These are phyloP conservation scores for Scaptomyza montana DNA, from an alignment of 1,140 invertebrate genomes.

Conservation along the genomic window DNA sequence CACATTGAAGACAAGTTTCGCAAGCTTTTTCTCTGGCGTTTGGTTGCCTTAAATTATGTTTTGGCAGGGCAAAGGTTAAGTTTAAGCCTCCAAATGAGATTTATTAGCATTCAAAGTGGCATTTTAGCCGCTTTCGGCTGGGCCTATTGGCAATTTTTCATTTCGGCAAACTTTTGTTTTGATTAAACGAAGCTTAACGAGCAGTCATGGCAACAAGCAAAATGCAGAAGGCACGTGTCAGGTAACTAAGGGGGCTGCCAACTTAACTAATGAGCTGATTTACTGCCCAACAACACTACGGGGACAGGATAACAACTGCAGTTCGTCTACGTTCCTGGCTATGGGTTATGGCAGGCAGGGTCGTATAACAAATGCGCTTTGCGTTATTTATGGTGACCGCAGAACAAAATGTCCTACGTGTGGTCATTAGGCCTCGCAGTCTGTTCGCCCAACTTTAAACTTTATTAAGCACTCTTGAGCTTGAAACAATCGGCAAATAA, in stretches of 20 bases:
- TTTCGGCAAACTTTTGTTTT: slow-evolving; percentile 75
- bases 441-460: slow-evolving; percentile 22
- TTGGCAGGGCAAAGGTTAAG: slow-evolving; percentile 54
- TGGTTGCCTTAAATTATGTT: slow-evolving; percentile 63
- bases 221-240: slow-evolving; percentile 12
- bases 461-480: slow-evolving; percentile 22
- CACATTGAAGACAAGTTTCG: slow-evolving; percentile 34
- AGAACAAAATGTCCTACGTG: slow-evolving; percentile 76
- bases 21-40: slow-evolving; percentile 15
- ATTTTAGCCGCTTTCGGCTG: slow-evolving; percentile 63
- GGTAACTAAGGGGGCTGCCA: slow-evolving; percentile 43
- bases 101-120: slow-evolving; percentile 82
- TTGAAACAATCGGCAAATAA: not conserved
- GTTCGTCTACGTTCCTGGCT: slow-evolving; percentile 18
- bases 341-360: slow-evolving; percentile 30
- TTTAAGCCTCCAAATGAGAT: slow-evolving; percentile 70
- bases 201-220: slow-evolving; percentile 31
- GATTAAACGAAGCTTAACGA: slow-evolving; percentile 83
- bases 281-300: slow-evolving; percentile 68
- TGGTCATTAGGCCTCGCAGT: slow-evolving; percentile 60
- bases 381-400: slow-evolving; percentile 78
- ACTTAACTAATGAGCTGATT: slow-evolving; percentile 83
- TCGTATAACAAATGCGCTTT: slow-evolving; percentile 76
- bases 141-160: slow-evolving; percentile 73
- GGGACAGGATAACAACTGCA: slow-evolving; percentile 63